Evolutionary conservation across 2,888 invertebrate genomes (phyloP), one percentile per base, ranked within the genome.

Genomic region (Oscheius myriophilus): DNA sequence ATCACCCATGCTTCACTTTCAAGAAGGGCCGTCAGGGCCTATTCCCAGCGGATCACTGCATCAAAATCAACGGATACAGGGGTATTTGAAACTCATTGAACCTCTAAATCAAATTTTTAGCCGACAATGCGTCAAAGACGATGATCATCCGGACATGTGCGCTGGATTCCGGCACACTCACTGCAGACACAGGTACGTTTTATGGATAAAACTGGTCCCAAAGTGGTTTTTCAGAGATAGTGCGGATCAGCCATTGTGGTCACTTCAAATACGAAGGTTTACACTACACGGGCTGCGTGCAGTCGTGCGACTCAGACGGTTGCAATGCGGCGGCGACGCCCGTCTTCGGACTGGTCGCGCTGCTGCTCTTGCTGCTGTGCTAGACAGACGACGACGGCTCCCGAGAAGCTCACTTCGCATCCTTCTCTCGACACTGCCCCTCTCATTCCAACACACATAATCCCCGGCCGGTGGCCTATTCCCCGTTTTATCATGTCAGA

Each of bases 221-320:
- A 39, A 51, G 2, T 21, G 9, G 33, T n/a, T 51, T 77, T 79
- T 51, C 75, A 80, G 96, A 96, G 89, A 92, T 96, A 71, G 93
- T 96, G 62, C 90, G 96, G 78, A 94, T 95, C 93, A 94, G 94
- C n/a, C 96, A 96, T 88, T 96, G 96, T 87, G 96, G 96, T 41
- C 91, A 93, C 79, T 95, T 96, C 89, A 92, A 92, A 87, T 95
- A 93, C 86, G 81, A 84, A 67, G 81, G 79, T 26, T 67, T 72
- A 57, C 81, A 82, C 53, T 85, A 82, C 69, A 78, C 79, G 59
- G 85, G 85, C 69, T 79, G 80, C 68, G 77, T 80, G 65, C 80
- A 83, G 73, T 72, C 83, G 49, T 85, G 85, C 67, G 82, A 82
- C 67, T 74, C 80, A 23, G 85, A 85, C 71, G 85, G 85, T 26